Conservation (phyloP, 2,797 vertebrate species). For the Odontamblyopus rebecca region DNA sequence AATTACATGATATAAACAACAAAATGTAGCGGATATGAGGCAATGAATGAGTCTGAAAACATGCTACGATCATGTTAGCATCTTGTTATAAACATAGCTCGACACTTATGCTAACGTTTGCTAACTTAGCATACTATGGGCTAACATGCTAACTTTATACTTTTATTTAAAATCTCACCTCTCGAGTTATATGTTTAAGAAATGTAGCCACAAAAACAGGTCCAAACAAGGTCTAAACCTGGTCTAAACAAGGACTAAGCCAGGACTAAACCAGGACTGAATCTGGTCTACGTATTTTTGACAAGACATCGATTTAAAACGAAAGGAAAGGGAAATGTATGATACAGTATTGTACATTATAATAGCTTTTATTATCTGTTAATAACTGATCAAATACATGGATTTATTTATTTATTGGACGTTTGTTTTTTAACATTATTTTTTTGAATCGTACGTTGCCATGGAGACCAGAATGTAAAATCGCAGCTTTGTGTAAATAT, state of each 20-base stretch:
- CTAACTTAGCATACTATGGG: no score
- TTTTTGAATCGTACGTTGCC: slow-evolving; percentile 63
- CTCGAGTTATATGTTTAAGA: no score
- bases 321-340: not conserved
- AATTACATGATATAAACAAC: not conserved
- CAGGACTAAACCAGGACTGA: not conserved
- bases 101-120: not conserved
- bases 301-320: not conserved
- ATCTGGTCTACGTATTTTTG: not conserved
- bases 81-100: not conserved
- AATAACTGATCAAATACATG: slow-evolving; percentile 57
- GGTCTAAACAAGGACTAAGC: not conserved
- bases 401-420: slow-evolving; percentile 66
- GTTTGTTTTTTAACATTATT: slow-evolving; percentile 50
- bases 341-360: not conserved
- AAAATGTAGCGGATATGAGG: not conserved
- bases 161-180: no score
- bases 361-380: slow-evolving; percentile 38
- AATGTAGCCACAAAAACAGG: not conserved
- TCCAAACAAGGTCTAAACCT: not conserved
- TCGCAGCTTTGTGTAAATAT: slow-evolving; percentile 87
- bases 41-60: no score
- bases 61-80: not conserved
- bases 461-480: slow-evolving; percentile 78
- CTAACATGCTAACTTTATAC: not conserved